These are phyloP conservation scores for Eleutherodactylus coqui DNA, from an alignment of 2,797 vertebrate genomes.

Conservation along the genomic window DNA sequence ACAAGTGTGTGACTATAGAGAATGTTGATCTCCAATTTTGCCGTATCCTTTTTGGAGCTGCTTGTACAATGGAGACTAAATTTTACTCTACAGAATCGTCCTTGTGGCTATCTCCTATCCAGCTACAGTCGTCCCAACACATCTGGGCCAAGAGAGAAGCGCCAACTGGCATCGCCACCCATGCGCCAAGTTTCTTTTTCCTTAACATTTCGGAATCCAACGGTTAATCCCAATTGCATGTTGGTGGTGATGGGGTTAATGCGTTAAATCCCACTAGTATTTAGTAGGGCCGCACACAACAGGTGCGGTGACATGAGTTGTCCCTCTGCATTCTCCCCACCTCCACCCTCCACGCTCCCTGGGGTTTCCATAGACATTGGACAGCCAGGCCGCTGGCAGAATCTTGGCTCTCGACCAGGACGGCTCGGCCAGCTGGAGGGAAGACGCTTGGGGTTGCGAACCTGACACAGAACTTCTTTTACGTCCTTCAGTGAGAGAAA, in stretches of 20 bases:
- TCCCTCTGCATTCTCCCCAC: neutral
- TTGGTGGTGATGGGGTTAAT: conserved; percentile 41
- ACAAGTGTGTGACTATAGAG: neutral
- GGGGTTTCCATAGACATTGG: neutral
- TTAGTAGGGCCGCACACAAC: conserved; percentile 23
- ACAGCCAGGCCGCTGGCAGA: conserved; percentile 42
- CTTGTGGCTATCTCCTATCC: neutral
- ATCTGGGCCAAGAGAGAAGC: neutral
- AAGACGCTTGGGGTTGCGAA: neutral
- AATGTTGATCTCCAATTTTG: neutral
- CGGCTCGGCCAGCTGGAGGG: conserved; percentile 41
- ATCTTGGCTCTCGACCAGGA: conserved; percentile 40
- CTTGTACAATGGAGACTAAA: too few species aligned
- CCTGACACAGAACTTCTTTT: neutral
- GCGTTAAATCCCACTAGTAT: conserved; percentile 14
- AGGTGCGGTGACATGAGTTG: conserved; percentile 50
- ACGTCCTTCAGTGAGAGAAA: neutral
- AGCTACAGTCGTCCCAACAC: neutral
- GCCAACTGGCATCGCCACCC: neutral
- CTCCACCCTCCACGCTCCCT: conserved; percentile 4
- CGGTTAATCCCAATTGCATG: neutral
- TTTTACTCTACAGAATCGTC: neutral
- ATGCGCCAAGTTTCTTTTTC: neutral
- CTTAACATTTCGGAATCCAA: neutral
- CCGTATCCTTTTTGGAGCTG: neutral